A percentile compares a stretch with the other conserved stretches of the same genome.
phyloP scores from a whole-genome alignment of 2,113 vertebrate genomes.

The Melanerpes aurifrons region DNA sequence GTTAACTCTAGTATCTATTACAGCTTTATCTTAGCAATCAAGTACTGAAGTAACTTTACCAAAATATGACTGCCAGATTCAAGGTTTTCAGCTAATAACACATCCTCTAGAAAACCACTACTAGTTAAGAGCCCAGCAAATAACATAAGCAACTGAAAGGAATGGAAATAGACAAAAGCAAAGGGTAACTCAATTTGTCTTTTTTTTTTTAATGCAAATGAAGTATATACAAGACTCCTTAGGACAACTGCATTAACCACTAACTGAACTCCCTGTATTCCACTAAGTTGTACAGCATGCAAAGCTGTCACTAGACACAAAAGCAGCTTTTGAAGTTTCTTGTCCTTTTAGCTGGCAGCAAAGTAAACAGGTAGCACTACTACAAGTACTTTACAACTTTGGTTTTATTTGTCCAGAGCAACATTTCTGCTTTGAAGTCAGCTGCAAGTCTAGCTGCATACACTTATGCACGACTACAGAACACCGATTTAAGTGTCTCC shows the following conservation, averaged over 20 bases:
- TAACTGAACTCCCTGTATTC: neutral
- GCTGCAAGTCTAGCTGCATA: neutral
- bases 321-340: neutral
- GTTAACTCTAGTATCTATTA: neutral
- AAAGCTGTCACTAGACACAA: neutral
- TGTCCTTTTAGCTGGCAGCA: neutral
- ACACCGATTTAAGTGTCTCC: neutral
- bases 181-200: neutral
- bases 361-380: neutral
- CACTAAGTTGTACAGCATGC: neutral
- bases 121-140: neutral
- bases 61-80: neutral
- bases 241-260: neutral
- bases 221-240: neutral
- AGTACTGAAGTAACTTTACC: neutral
- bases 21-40: neutral
- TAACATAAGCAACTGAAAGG: neutral
- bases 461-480: neutral
- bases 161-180: neutral
- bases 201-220: neutral
- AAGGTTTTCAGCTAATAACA: neutral
- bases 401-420: neutral
- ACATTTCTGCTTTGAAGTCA: neutral
- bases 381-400: neutral
- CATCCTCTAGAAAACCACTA: neutral